Conservation (phyloP, 1,140 invertebrate species). For the Hypsibius dujardini region DNA sequence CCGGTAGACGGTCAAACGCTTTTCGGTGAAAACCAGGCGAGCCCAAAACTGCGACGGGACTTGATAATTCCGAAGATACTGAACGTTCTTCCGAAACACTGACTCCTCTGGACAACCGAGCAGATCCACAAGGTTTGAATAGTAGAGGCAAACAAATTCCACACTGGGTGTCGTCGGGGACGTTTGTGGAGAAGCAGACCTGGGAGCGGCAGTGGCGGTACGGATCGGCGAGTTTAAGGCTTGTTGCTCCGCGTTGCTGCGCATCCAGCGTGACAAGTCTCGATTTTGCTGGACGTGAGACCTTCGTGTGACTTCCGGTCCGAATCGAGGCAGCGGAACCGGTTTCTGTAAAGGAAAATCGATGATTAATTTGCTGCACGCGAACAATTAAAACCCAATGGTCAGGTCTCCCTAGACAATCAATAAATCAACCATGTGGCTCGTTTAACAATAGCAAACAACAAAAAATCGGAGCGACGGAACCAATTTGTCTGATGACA, state of each 20-base stretch:
- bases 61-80: not conserved
- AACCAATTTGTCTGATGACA: too few species aligned
- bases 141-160: not conserved
- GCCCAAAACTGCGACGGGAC: not conserved
- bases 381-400: not conserved
- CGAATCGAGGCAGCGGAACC: not conserved
- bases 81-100: slow-evolving; percentile 1
- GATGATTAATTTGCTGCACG: not conserved
- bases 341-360: not conserved
- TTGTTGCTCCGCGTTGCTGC: not conserved
- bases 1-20: slow-evolving; percentile 2
- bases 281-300: not conserved
- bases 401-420: not conserved
- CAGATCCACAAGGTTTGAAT: slow-evolving; percentile 9
- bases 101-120: not conserved
- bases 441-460: too few species aligned
- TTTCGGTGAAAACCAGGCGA: slow-evolving; percentile 3
- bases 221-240: not conserved
- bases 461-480: too few species aligned
- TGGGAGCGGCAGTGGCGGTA: not conserved
- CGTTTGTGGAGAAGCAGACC: not conserved
- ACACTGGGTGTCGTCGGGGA: not conserved
- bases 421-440: slow-evolving; percentile 1
- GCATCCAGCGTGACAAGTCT: slow-evolving; percentile 3
- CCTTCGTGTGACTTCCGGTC: not conserved